These are phyloP conservation scores for Idaea aversata DNA, from an alignment of 2,888 invertebrate species.

Conservation along the genomic window DNA sequence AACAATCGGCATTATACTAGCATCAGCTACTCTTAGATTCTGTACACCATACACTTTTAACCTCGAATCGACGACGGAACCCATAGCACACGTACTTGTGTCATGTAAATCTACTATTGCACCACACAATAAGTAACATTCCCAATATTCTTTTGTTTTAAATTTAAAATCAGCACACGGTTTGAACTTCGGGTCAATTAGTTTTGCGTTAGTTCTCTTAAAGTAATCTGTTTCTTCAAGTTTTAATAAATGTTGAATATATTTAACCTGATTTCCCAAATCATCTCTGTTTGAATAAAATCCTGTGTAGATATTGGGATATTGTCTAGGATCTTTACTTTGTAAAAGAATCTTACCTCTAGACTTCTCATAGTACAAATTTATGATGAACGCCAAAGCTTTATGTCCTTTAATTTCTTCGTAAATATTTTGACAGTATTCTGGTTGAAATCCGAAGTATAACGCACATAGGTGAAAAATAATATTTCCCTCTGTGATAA, in stretches of 20 bases:
- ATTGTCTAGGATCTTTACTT: slow-evolving; percentile 70
- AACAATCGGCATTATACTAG: slow-evolving; percentile 85
- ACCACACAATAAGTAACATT: slow-evolving; percentile 81
- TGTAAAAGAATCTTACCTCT: slow-evolving; percentile 74
- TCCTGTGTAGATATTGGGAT: slow-evolving; percentile 79
- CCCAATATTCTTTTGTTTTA: slow-evolving; percentile 81
- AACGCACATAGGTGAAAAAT: slow-evolving; percentile 12
- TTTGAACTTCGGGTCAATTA: slow-evolving; percentile 31
- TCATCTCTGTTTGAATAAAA: slow-evolving; percentile 77
- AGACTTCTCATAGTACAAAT: slow-evolving; percentile 38
- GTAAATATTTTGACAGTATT: background rate
- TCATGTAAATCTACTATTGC: slow-evolving; percentile 85
- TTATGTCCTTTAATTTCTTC: background rate
- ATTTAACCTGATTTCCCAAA: slow-evolving; percentile 52
- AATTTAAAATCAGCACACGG: slow-evolving; percentile 38
- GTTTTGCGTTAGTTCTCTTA: slow-evolving; percentile 39
- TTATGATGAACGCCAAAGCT: background rate
- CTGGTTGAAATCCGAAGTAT: background rate
- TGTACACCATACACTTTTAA: slow-evolving; percentile 81
- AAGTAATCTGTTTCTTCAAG: slow-evolving; percentile 61
- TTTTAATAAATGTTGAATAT: slow-evolving; percentile 42
- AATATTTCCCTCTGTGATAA: slow-evolving; percentile 11
- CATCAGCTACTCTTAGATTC: slow-evolving; percentile 84
- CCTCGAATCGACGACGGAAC: slow-evolving; percentile 83
- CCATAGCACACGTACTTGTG: slow-evolving; percentile 86